These are phyloP conservation scores for Pardosa pseudoannulata DNA, from an alignment of 2,888 invertebrate genomes.

Conservation along the genomic window DNA sequence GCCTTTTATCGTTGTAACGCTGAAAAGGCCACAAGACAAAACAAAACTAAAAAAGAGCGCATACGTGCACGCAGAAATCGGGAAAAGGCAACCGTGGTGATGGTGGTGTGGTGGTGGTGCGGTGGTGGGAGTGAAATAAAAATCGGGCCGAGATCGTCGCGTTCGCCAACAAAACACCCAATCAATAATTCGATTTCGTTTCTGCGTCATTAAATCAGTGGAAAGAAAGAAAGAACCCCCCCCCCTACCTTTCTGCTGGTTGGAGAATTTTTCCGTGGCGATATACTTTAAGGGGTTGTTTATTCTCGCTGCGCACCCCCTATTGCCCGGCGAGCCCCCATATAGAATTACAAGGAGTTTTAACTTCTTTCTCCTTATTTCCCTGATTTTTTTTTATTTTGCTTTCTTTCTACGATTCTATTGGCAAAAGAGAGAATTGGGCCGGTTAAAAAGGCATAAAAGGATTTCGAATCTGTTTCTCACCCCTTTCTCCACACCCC, in stretches of 20 bases:
- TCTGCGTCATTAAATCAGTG: slow-evolving; percentile 69
- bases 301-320: neutral
- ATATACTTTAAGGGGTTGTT: slow-evolving; percentile 16
- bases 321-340: neutral
- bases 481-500: neutral
- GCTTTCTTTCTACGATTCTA: neutral
- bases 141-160: slow-evolving; percentile 25
- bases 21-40: slow-evolving; percentile 28
- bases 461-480: slow-evolving; percentile 49
- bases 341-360: slow-evolving; percentile 57
- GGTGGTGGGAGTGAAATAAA: slow-evolving; percentile 28
- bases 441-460: slow-evolving; percentile 67
- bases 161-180: slow-evolving; percentile 64
- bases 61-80: slow-evolving; percentile 51
- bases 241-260: neutral
- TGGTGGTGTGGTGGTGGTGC: too few species aligned
- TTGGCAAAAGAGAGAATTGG: slow-evolving; percentile 50
- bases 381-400: neutral
- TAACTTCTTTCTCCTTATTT: slow-evolving; percentile 30
- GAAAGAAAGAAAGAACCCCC: slow-evolving; percentile 29
- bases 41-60: slow-evolving; percentile 30
- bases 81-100: too few species aligned
- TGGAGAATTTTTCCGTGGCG: neutral
- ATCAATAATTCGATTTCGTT: slow-evolving; percentile 70
- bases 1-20: neutral